These are phyloP conservation scores for Myotis lucifugus DNA, from an alignment of 2,113 vertebrate species.

Conservation along the genomic window DNA sequence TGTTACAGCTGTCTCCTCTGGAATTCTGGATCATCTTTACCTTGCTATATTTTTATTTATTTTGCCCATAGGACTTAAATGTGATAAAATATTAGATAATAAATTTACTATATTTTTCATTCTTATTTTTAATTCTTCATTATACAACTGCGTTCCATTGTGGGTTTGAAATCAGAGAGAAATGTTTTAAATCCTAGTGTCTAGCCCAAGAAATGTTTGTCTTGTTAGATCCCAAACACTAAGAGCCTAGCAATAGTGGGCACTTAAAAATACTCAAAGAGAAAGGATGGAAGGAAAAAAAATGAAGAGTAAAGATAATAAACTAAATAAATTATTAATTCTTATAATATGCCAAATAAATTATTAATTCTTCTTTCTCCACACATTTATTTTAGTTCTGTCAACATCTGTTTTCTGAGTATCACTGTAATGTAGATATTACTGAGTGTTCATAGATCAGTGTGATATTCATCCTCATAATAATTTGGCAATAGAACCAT, in stretches of 20 bases:
- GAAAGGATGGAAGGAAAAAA: background rate
- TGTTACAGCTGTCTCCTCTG: background rate
- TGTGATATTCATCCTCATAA: background rate
- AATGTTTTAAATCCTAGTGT: background rate
- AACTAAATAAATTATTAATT: background rate
- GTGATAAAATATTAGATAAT: background rate
- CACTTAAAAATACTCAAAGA: background rate
- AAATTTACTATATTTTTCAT: background rate
- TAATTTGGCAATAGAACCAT: background rate
- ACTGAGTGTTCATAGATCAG: background rate
- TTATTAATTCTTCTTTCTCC: background rate
- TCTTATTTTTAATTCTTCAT: conserved; percentile 5
- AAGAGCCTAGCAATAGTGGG: background rate
- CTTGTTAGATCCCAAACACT: background rate
- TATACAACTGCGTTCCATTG: background rate
- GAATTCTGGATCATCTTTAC: background rate
- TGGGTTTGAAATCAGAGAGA: background rate
- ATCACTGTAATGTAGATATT: background rate
- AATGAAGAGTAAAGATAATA: background rate
- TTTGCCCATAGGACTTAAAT: background rate
- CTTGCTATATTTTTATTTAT: background rate
- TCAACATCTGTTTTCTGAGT: background rate
- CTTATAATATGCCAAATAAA: background rate
- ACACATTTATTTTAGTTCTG: background rate
- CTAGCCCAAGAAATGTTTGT: background rate